Percentiles rank a stretch among this genome's conserved stretches.
phyloP scores from a whole-genome alignment of 2,797 vertebrate genomes.

The Sebastes minor region DNA sequence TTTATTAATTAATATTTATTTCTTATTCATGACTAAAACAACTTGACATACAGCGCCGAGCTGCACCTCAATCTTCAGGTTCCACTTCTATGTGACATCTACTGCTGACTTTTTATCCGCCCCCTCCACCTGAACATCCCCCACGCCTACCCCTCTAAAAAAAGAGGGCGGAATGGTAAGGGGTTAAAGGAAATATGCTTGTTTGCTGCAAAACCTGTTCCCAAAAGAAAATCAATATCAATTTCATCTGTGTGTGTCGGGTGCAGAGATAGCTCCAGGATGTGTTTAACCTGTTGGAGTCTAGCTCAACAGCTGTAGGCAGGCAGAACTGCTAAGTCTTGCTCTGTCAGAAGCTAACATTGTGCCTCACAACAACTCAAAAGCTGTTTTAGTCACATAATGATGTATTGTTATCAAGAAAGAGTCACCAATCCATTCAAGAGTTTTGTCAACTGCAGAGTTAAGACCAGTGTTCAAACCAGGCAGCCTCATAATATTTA shows the following conservation, averaged over 20 bases:
- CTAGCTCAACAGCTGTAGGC: neutral
- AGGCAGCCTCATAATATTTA: neutral
- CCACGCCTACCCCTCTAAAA: too few species aligned
- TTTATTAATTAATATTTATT: too few species aligned
- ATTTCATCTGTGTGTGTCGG: conserved; percentile 28
- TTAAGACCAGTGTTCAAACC: neutral
- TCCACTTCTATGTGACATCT: too few species aligned
- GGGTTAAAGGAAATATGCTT: conserved; percentile 21
- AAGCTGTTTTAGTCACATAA: neutral
- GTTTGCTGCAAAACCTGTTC: conserved; percentile 26
- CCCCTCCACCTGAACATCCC: too few species aligned
- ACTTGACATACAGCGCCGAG: too few species aligned
- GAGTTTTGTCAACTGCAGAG: neutral
- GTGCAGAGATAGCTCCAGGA: conserved; percentile 29
- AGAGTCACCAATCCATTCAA: neutral
- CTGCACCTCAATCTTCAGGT: too few species aligned
- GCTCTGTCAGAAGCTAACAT: neutral
- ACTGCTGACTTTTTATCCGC: too few species aligned
- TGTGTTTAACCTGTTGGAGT: conserved; percentile 20
- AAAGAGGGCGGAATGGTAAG: too few species aligned
- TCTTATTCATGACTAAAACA: too few species aligned
- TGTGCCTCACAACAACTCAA: neutral
- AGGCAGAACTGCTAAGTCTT: neutral
- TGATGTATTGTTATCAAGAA: neutral
- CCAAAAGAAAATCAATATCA: conserved; percentile 49